Conservation (phyloP, 2,888 invertebrate genomes). For the Hermodice carunculata region DNA sequence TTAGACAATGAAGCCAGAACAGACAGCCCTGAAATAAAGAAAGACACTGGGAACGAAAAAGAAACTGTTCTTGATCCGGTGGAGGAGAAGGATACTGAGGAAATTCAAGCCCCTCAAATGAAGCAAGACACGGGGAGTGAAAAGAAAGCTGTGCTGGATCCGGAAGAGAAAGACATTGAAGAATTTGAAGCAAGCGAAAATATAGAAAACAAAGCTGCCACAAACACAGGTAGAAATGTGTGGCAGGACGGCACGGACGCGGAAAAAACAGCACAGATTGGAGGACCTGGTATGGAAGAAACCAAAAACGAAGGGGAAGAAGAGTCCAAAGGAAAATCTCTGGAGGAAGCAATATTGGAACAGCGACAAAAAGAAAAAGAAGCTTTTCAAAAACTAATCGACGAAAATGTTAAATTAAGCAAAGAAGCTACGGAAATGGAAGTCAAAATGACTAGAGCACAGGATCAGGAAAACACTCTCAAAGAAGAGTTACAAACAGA, state of each 20-base stretch:
- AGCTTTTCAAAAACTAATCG: constrained; percentile 6
- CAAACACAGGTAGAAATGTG: too few relatives aligned
- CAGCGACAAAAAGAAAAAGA: neutral
- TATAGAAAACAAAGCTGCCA: too few relatives aligned
- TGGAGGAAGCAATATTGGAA: neutral
- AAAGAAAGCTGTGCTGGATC: constrained; percentile 4
- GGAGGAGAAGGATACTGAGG: neutral
- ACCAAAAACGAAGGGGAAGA: neutral
- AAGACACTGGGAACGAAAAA: constrained; percentile 6
- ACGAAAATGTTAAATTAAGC: constrained; percentile 1
- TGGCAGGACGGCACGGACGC: too few relatives aligned
- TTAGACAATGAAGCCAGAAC: constrained; percentile 1
- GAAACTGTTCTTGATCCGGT: neutral
- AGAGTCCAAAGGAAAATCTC: neutral
- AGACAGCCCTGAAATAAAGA: constrained; percentile 7
- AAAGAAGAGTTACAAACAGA: neutral
- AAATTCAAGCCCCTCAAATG: too few relatives aligned
- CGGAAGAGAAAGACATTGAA: neutral
- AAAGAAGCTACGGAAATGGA: neutral
- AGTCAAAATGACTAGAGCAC: neutral
- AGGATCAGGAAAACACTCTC: neutral
- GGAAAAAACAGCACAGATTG: neutral
- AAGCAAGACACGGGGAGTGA: too few relatives aligned
- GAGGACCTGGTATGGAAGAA: neutral
- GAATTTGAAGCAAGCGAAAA: too few relatives aligned